Evolutionary conservation across 2,113 vertebrate species (phyloP).

Genomic region (Pleuronectes platessa): DNA sequence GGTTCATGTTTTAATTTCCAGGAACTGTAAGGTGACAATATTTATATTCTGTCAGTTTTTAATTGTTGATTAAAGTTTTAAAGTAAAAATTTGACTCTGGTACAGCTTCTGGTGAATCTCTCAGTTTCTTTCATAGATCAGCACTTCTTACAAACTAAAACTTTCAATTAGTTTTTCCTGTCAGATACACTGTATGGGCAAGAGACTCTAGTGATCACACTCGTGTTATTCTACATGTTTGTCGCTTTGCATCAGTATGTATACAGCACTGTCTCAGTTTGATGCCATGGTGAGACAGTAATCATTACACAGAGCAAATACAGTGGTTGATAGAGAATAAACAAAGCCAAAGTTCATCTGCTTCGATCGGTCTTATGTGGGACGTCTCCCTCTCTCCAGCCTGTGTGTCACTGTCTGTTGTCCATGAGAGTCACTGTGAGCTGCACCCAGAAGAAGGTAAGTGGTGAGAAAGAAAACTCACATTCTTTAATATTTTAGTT

Average conservation of each 20-base stretch:
- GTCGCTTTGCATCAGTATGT: no score
- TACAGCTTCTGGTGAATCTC: not conserved
- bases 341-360: constrained; percentile 70
- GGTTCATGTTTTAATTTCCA: not conserved
- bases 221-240: not conserved
- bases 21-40: not conserved
- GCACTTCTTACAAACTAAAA: not conserved
- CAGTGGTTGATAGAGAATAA: constrained; percentile 34
- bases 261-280: not conserved
- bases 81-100: not conserved
- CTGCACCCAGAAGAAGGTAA: constrained; percentile 36
- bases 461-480: not conserved
- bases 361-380: not conserved
- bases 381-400: constrained; percentile 5
- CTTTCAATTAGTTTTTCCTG: no score
- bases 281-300: constrained; percentile 12
- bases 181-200: no score
- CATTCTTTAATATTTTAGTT: not conserved
- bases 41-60: not conserved
- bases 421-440: not conserved
- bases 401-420: not conserved
- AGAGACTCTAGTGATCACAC: not conserved
- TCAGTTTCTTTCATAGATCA: no score
- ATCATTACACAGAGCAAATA: constrained; percentile 54
- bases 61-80: not conserved